Base-by-base conservation (phyloP, 2,888 invertebrate genomes). In the Philopedon plagiatum region DNA sequence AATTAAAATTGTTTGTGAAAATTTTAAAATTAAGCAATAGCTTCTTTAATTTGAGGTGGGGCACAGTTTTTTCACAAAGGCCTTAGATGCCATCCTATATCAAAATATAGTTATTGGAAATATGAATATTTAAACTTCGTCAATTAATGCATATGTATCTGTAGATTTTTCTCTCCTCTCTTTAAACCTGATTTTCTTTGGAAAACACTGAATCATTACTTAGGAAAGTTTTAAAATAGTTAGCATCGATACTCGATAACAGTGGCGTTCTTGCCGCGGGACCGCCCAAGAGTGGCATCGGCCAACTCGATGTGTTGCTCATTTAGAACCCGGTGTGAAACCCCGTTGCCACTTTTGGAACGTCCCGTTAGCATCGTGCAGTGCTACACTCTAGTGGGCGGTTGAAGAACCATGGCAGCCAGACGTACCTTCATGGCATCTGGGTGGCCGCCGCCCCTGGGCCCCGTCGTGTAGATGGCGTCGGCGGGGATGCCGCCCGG, bases 381-480 rank as follows among this genome's bases (percentile, higher is more conserved):
- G 85, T 85, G 86, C 88, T 88, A 90, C 86, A 93, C 94, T 88
- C 93, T 92, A 88, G 94, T 94, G 86, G 95, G 94, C 82, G 94
- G 93, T 89, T 94, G 94, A 87, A 94, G 89, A 87, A 94, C 93
- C 89, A 94, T 93, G 85, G 95, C 94, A 83, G 94, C 94, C 86
- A 94, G 92, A 87, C 94, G 94, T 88, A 95, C 94, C 92, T 94
- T 94, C 90, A 93, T 92, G 87, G 92, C 92, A 88, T 90, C 94
- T 83, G 91, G 94, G 75, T 74, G 73, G 81, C 64, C 74, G 81
- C 49, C 63, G 61, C 73, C 75, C 65, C 73, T 49, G 56, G 74
- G 73, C 23, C 57, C 75, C 66, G 92, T 90, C 67, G 90, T 90
- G 85, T 93, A 93, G 70, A 93, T 91, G 19, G 93, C 92, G 83